Evolutionary conservation across 2,113 vertebrate species (phyloP).

Genomic region (Engystomops pustulosus): DNA sequence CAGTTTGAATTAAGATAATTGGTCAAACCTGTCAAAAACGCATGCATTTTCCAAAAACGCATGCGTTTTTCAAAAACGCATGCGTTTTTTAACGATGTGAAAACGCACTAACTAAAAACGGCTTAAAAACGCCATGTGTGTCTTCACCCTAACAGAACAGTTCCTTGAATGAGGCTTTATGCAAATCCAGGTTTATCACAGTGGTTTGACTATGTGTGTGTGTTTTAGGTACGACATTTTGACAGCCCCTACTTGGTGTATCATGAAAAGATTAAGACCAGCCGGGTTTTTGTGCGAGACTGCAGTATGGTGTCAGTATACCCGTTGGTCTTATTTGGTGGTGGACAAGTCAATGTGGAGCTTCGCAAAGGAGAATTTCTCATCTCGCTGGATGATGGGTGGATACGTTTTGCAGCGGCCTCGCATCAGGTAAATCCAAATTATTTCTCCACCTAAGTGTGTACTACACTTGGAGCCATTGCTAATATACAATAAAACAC

Average conservation of each 20-base stretch:
- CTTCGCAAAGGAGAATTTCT: slow-evolving; percentile 84
- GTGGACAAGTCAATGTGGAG: slow-evolving; percentile 87
- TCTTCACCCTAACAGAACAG: background rate
- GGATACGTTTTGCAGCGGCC: slow-evolving; percentile 90
- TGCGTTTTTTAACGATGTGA: no score
- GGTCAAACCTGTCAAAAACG: no score
- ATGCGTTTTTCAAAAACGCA: no score
- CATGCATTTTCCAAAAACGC: no score
- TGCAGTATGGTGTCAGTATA: slow-evolving; percentile 98
- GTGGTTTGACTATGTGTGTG: background rate
- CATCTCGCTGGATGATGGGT: slow-evolving; percentile 92
- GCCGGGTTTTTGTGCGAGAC: slow-evolving; percentile 92
- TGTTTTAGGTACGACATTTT: slow-evolving; percentile 84
- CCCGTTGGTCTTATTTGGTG: slow-evolving; percentile 89
- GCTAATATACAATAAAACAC: no score
- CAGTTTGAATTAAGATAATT: no score
- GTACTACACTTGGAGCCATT: no score
- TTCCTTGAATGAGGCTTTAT: background rate
- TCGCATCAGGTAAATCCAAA: slow-evolving; percentile 86
- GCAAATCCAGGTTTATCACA: background rate
- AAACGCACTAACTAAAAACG: no score
- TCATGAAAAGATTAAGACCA: slow-evolving; percentile 96
- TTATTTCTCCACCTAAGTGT: background rate
- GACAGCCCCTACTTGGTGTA: slow-evolving; percentile 95
- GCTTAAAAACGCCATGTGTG: no score